Percentiles rank a stretch among this genome's conserved stretches.
These are phyloP conservation scores for Champsocephalus gunnari DNA, from an alignment of 2,797 vertebrate species.

Conservation along the genomic window DNA sequence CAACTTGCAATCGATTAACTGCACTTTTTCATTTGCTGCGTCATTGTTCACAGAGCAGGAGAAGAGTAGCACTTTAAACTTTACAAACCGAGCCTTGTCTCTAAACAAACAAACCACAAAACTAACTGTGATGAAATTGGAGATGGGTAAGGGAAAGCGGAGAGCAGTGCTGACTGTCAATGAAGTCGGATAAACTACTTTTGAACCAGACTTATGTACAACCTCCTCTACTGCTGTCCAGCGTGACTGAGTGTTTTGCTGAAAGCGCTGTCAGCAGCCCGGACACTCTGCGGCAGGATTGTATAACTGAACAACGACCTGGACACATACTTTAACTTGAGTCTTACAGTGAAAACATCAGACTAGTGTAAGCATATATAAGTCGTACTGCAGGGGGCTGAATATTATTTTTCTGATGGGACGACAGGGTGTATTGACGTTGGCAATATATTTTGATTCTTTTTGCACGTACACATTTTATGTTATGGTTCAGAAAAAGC, in stretches of 20 bases:
- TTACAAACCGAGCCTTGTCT: background rate
- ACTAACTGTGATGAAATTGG: background rate
- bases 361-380: background rate
- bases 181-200: background rate
- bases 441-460: background rate
- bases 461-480: background rate
- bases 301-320: background rate
- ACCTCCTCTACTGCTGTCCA: background rate
- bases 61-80: background rate
- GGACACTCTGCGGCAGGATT: background rate
- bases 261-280: background rate
- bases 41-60: background rate
- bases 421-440: background rate
- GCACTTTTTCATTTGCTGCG: background rate
- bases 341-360: too few species aligned
- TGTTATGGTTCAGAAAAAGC: background rate
- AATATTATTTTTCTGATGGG: background rate
- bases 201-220: background rate
- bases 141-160: background rate
- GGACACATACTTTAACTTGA: background rate
- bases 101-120: background rate
- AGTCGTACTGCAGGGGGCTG: background rate
- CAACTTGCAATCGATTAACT: background rate
- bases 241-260: background rate
- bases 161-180: background rate